Base-by-base conservation (phyloP, 2,888 invertebrate species). In the Teinopalpus imperialis region DNA sequence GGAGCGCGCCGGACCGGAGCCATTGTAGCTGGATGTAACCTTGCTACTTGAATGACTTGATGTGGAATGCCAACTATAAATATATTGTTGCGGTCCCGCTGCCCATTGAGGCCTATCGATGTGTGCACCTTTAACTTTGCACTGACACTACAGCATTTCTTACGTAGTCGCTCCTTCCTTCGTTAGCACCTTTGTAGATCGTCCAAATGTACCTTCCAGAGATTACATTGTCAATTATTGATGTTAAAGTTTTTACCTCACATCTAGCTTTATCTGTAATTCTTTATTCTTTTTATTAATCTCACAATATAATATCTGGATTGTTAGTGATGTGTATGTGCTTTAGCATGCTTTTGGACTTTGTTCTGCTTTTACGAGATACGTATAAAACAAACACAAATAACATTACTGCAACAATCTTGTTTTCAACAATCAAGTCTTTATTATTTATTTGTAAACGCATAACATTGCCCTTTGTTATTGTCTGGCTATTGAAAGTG, bases 151-250 rank as follows among this genome's bases (percentile, higher is more conserved):
- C 62, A 69, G 75, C 80, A 79, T 76, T 69, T 78, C 66, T 69
- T 66, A 59, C 59, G 69, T 86, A 86, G 83, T 66, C 85, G 86
- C 87, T 87, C 87, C 87, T 88, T 85, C 81, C 85, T 89, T 81
- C 86, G 81, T 85, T 80, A 76, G 82, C 81, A 81, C 80, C 85
- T 86, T 87, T 86, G 69, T 85, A 86, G 87, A 82, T 87, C 88
- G 87, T 88, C 86, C 86, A 85, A 83, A 81, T 80, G 75, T 62
- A 56, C 57, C 54, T 68, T 48, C 54, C 66, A 67, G 76, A 74
- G 74, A 70, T 72, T 71, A 66, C 64, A 64, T 75, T 75, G 76
- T 79, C 76, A 71, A 66, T 60, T 51, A 52, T 53, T 43, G 26
- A 16, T 23, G 29, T 12, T 1, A 42, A 16, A 5, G 9, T 43